Conservation (phyloP, 2,113 vertebrate genomes). For the Delphinus delphis region DNA sequence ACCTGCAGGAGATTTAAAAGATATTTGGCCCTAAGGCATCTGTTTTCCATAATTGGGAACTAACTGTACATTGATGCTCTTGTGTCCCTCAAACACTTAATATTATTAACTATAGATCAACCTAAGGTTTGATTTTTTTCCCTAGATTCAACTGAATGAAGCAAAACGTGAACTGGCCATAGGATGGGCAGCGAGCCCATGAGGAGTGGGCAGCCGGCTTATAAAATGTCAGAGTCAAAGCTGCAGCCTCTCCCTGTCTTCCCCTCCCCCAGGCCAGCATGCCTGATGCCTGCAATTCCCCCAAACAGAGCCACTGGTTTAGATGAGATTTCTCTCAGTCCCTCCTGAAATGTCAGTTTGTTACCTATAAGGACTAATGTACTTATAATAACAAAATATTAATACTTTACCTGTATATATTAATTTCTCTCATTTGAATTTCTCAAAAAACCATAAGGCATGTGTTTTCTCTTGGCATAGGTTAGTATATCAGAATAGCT, state of each 20-base stretch:
- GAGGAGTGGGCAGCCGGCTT: background rate
- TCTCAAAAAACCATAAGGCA: background rate
- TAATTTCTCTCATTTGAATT: background rate
- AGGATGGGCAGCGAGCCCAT: background rate
- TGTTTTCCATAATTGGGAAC: constrained; percentile 19
- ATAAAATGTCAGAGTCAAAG: background rate
- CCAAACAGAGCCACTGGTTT: background rate
- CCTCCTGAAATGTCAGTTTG: background rate
- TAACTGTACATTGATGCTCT: constrained; percentile 39
- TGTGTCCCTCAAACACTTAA: background rate
- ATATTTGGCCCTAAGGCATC: background rate
- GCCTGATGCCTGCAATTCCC: background rate
- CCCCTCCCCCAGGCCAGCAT: background rate
- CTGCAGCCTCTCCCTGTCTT: background rate
- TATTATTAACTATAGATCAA: constrained; percentile 16
- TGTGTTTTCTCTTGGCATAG: background rate
- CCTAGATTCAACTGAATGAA: background rate
- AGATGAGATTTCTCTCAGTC: background rate
- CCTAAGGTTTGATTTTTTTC: background rate
- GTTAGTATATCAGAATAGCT: background rate
- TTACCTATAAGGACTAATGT: background rate
- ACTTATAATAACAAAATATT: background rate
- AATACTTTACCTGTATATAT: background rate
- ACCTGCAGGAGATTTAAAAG: background rate
- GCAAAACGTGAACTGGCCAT: background rate